These are phyloP conservation scores for Onchidella celtica DNA, from an alignment of 2,888 invertebrate species.

Conservation along the genomic window DNA sequence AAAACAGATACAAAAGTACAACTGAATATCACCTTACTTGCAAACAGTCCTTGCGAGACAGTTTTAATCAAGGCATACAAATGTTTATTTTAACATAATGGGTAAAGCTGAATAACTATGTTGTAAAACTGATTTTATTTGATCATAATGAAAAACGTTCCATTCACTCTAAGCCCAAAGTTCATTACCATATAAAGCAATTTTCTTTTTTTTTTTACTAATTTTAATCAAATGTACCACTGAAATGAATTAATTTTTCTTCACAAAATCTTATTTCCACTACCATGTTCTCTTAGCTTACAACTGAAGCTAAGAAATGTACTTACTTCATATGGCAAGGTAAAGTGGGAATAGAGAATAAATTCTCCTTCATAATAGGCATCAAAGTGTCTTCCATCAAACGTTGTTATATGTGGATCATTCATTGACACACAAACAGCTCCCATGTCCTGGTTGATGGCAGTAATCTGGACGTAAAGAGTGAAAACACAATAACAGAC, in stretches of 20 bases:
- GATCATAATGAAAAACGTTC: neutral
- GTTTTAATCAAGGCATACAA: neutral
- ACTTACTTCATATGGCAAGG: slow-evolving; percentile 67
- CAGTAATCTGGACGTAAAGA: slow-evolving; percentile 57
- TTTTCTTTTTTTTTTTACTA: neutral
- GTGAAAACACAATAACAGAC: no score
- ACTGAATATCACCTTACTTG: no score
- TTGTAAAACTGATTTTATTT: no score
- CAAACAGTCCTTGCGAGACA: no score
- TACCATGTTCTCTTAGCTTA: no score
- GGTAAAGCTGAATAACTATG: neutral
- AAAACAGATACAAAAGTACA: no score
- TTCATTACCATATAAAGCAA: neutral
- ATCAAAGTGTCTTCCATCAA: slow-evolving; percentile 69
- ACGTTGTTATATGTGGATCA: slow-evolving; percentile 65
- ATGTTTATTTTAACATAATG: neutral
- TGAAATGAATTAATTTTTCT: no score
- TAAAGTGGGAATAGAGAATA: slow-evolving; percentile 65
- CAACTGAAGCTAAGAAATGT: no score
- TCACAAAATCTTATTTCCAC: no score
- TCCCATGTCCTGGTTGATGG: slow-evolving; percentile 61
- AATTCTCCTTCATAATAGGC: slow-evolving; percentile 72
- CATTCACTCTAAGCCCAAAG: neutral
- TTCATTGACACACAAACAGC: slow-evolving; percentile 63
- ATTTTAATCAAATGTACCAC: no score